Percentiles rank a stretch among this genome's conserved stretches.
phyloP scores from a whole-genome alignment of 2,888 invertebrate genomes.

The Drosophila differens region DNA sequence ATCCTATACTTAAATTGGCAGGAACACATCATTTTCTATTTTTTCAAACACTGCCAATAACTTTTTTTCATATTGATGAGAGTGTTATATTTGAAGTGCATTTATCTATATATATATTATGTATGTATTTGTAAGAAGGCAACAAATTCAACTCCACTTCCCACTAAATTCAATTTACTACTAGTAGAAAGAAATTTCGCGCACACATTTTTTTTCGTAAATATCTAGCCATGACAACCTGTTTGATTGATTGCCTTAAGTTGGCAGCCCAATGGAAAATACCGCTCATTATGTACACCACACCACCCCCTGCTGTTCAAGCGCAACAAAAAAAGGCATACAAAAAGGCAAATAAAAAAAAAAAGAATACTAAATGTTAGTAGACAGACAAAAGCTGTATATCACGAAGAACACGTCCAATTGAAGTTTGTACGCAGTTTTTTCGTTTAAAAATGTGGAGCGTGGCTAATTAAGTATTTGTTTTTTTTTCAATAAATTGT shows the following conservation, averaged over 20 bases:
- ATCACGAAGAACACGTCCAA: neutral
- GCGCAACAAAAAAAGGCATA: neutral
- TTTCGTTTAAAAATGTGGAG: neutral
- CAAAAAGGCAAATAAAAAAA: neutral
- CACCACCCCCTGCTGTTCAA: conserved; percentile 3
- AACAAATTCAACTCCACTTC: conserved; percentile 7
- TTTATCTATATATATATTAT: neutral
- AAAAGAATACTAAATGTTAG: conserved; percentile 15
- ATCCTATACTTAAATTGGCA: neutral
- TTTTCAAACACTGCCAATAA: neutral
- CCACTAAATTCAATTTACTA: conserved; percentile 16
- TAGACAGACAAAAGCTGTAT: conserved; percentile 6
- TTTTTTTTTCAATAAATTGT: neutral
- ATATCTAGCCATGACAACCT: conserved; percentile 18
- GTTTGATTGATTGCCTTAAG: conserved; percentile 12
- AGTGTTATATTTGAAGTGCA: neutral
- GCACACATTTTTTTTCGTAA: conserved; percentile 24
- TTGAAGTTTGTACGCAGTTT: neutral
- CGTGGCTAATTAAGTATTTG: neutral
- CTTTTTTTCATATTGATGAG: neutral
- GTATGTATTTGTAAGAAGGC: neutral
- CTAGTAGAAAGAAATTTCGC: conserved; percentile 5
- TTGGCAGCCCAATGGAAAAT: conserved; percentile 27
- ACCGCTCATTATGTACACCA: conserved; percentile 8
- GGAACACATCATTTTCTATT: conserved; percentile 11